A percentile compares a stretch with the other conserved stretches of the same genome.
These are phyloP conservation scores for Carlito syrichta DNA, from an alignment of 2,113 vertebrate genomes.

Conservation along the genomic window DNA sequence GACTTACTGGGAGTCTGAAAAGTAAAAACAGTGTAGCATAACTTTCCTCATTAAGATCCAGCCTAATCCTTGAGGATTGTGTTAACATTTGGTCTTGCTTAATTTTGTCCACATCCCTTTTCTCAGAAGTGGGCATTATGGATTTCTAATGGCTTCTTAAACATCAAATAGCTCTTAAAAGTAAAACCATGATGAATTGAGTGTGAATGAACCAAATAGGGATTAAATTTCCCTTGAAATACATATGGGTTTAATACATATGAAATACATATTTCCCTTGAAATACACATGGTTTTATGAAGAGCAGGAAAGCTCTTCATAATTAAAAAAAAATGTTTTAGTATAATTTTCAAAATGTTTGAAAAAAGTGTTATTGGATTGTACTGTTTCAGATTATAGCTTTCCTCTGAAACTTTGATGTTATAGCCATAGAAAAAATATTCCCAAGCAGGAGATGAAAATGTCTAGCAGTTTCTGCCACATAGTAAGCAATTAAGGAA, in stretches of 20 bases:
- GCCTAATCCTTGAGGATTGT: constrained; percentile 44
- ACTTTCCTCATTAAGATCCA: constrained; percentile 9
- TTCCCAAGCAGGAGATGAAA: not conserved
- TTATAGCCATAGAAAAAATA: not conserved
- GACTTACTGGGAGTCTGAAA: not conserved
- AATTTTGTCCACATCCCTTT: constrained; percentile 53
- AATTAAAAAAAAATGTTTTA: constrained; percentile 45
- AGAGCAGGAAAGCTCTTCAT: constrained; percentile 39
- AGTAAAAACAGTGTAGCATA: not conserved
- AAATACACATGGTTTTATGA: constrained; percentile 63
- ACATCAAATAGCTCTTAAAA: constrained; percentile 65
- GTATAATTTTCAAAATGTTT: constrained; percentile 10
- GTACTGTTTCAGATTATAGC: not conserved
- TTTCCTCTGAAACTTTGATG: constrained; percentile 9
- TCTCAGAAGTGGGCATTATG: constrained; percentile 30
- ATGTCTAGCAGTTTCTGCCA: not conserved
- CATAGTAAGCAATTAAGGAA: not conserved
- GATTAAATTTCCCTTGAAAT: constrained; percentile 51
- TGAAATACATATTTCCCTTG: constrained; percentile 15
- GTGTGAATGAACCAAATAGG: constrained; percentile 48
- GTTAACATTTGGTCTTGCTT: constrained; percentile 66
- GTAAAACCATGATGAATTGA: constrained; percentile 51
- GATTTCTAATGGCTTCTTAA: constrained; percentile 42
- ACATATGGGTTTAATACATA: constrained; percentile 62
- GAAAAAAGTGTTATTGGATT: constrained; percentile 1